A percentile compares a stretch with the other conserved stretches of the same genome.
phyloP scores from a whole-genome alignment of 2,797 vertebrate genomes.

The Nannoperca australis region DNA sequence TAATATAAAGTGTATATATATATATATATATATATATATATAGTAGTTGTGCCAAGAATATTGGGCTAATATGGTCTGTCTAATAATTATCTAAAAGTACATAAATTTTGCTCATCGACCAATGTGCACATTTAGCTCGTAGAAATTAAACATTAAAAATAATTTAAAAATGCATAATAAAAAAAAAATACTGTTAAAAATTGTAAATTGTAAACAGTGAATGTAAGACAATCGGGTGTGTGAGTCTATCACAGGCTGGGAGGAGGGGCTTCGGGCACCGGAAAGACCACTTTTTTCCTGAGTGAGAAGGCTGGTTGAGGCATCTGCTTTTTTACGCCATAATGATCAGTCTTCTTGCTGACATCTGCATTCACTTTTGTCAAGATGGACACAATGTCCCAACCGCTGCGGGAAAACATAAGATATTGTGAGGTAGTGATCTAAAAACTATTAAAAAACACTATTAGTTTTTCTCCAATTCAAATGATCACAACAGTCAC shows the following conservation, averaged over 20 bases:
- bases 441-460: background rate
- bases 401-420: conserved; percentile 74
- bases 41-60: background rate
- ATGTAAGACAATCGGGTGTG: background rate
- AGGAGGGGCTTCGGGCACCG: conserved; percentile 68
- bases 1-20: too few relatives aligned
- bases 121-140: background rate
- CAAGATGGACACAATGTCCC: conserved; percentile 90
- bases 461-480: background rate
- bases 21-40: too few relatives aligned
- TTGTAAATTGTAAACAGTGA: background rate
- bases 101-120: background rate
- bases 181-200: background rate
- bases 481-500: background rate
- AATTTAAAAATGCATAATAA: background rate
- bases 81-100: background rate
- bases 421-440: background rate
- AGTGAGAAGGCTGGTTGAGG: conserved; percentile 90
- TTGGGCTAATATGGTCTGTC: background rate
- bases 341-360: conserved; percentile 55
- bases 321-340: conserved; percentile 85
- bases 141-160: background rate
- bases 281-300: conserved; percentile 87
- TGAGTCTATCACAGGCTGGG: conserved; percentile 21
- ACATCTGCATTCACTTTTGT: conserved; percentile 92